Base-by-base conservation (phyloP, 2,797 vertebrate species). In the Vireo griseus region DNA sequence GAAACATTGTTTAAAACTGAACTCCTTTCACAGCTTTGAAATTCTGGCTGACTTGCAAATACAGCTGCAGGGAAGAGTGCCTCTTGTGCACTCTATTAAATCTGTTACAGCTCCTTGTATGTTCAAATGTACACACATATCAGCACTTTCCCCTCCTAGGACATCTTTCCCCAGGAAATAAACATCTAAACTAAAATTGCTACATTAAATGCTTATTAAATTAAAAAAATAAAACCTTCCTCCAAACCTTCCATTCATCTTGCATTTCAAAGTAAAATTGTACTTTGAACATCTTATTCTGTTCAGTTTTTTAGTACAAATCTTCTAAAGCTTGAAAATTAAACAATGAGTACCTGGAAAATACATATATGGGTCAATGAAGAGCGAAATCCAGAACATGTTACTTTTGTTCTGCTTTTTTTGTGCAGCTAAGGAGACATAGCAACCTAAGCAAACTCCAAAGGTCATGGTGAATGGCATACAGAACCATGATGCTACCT, bases 1-100 rank as follows among this genome's bases (percentile, higher is more conserved):
- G 90, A 95, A 95, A 71, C 44, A 40, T 5, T 55, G 66, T 48
- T 96, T 88, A 74, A 96, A 91, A 80, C 9, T 7, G 35, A 92
- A 61, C 44, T 80, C 35, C 59, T 92, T 72, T 63, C 59, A 77
- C 44, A 69, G 21, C 40, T 84, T 81, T 82, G n/a, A 86, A 79
- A 74, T 91, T 82, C 48, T 85, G 39, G 13, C 39, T 78, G 65
- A 50, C 40, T 92, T 86, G 45, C 47, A 84, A 86, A 65, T 76
- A 54, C 18, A 80, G 7, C 16, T 83, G 29, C 74, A 91, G 76
- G 80, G 44, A 91, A 86, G 44, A 76, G 8, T 25, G 50, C 42
- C 29, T 84, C 2, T 48, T 63, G 12, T 48, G 13, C 15, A 39
- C 5, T 47, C 29, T 35, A 33, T 87, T 85, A 86, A 81, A 73